These are phyloP conservation scores for Odontocolon sp. DNA, from an alignment of 2,888 invertebrate genomes.

Conservation along the genomic window DNA sequence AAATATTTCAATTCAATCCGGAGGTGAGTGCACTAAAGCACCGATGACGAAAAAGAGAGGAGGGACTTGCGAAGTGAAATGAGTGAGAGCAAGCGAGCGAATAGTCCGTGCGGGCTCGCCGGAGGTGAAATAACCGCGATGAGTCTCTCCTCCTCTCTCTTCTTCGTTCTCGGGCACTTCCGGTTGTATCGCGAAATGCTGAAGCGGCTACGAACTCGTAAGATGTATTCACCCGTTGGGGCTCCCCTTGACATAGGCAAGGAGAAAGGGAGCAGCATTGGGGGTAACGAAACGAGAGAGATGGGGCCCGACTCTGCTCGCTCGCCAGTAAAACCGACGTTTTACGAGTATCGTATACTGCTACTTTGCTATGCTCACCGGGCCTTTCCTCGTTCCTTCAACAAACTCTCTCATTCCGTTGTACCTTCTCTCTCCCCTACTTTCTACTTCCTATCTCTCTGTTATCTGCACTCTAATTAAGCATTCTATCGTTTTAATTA, in stretches of 20 bases:
- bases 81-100: slow-evolving; percentile 40
- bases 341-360: slow-evolving; percentile 73
- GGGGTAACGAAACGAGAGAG: slow-evolving; percentile 46
- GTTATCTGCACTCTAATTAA: slow-evolving; percentile 70
- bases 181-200: slow-evolving; percentile 60
- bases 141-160: slow-evolving; percentile 49
- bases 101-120: slow-evolving; percentile 28
- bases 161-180: slow-evolving; percentile 46
- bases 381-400: slow-evolving; percentile 47
- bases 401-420: slow-evolving; percentile 43
- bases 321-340: slow-evolving; percentile 69
- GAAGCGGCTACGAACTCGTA: slow-evolving; percentile 34
- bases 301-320: slow-evolving; percentile 31
- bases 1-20: slow-evolving; percentile 71
- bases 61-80: slow-evolving; percentile 9
- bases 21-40: slow-evolving; percentile 61
- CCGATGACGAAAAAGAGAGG: slow-evolving; percentile 7
- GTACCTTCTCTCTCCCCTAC: too few species aligned
- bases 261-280: slow-evolving; percentile 12
- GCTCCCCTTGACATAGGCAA: neutral
- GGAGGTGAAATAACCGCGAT: slow-evolving; percentile 54
- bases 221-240: slow-evolving; percentile 36
- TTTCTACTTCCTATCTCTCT: neutral
- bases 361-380: slow-evolving; percentile 63
- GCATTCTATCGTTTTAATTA: slow-evolving; percentile 76